Evolutionary conservation across 2,888 invertebrate genomes (phyloP), one percentile per base, ranked within the genome.

Genomic region (Lasius platythorax): DNA sequence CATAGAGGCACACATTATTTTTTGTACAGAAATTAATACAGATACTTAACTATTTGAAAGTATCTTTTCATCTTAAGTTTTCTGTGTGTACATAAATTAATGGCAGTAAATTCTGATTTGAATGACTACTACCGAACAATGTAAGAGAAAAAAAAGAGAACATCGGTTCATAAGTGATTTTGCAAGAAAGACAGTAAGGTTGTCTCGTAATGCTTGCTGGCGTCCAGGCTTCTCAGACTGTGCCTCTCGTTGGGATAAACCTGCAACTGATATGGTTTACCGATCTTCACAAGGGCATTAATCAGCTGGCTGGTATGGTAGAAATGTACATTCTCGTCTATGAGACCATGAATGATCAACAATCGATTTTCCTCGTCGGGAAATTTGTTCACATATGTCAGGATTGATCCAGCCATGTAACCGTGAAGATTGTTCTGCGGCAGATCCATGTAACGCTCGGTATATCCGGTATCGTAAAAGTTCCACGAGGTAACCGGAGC

Each of bases 301-400:
- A 99, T 97, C 85, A 99, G 96, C 90, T 98, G 97, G 92, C 98
- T 98, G 18, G 99, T 99, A 95, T 99, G 99, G 91, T 97, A 97
- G 95, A 99, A 99, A 95, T 99, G 99, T 0, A 99, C 99, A 95
- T 99, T 99, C 95, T 99, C 99, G 95, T 99, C 99, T 82, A 99
- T 99, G 87, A 99, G 95, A 2, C 99, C 99, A 95, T 99, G 99
- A 91, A 99, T 98, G 58, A 99, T 98, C 28, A 99, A 96, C 88
- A 99, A 95, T 53, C 99, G 97, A 93, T 98, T 98, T 93, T 98
- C 98, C 94, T 99, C 98, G 94, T 99, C 98, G 2, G 99, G 99
- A 95, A 99, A 98, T 94, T 97, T 97, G 91, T 97, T 97, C 70
- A 98, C 97, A 92, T 98, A 97, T 84, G 97, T 97, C 61, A 99